Conservation (phyloP, 2,113 vertebrate genomes). For the Calonectris borealis region DNA sequence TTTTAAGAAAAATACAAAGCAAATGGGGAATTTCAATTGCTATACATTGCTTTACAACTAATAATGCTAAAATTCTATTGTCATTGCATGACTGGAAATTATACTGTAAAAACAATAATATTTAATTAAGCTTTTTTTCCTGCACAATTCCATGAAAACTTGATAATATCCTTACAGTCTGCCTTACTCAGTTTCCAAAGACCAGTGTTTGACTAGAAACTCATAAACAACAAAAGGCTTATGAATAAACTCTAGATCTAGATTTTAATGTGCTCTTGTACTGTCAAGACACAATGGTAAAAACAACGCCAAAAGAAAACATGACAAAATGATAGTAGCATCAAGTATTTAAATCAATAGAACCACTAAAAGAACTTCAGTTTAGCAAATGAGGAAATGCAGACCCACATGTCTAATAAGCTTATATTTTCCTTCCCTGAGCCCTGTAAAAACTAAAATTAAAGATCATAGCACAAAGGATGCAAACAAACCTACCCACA, state of each 20-base stretch:
- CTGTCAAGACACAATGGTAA: conserved; percentile 16
- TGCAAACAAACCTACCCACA: conserved; percentile 4
- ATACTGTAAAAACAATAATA: conserved; percentile 5
- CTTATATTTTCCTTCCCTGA: conserved; percentile 16
- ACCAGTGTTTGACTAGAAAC: background rate
- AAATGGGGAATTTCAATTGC: background rate
- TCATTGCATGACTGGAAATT: conserved; percentile 11
- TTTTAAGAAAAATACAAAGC: background rate
- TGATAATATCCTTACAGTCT: conserved; percentile 15
- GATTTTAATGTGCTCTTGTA: conserved; percentile 26
- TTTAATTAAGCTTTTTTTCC: conserved; percentile 21
- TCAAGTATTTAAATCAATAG: conserved; percentile 39
- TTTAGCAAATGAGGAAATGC: conserved; percentile 48
- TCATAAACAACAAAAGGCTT: conserved; percentile 1
- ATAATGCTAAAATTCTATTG: conserved; percentile 24
- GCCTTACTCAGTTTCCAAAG: conserved; percentile 14
- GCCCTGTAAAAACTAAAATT: conserved; percentile 26
- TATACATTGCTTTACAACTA: background rate
- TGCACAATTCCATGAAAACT: conserved; percentile 39
- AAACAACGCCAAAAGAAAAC: conserved; percentile 19
- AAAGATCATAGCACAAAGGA: background rate
- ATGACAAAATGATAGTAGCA: conserved; percentile 22
- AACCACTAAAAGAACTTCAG: conserved; percentile 23
- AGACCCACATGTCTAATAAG: conserved; percentile 12
- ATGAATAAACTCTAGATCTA: conserved; percentile 22